phyloP scores from a whole-genome alignment of 2,113 vertebrate genomes.

The Opisthocomus hoazin region DNA sequence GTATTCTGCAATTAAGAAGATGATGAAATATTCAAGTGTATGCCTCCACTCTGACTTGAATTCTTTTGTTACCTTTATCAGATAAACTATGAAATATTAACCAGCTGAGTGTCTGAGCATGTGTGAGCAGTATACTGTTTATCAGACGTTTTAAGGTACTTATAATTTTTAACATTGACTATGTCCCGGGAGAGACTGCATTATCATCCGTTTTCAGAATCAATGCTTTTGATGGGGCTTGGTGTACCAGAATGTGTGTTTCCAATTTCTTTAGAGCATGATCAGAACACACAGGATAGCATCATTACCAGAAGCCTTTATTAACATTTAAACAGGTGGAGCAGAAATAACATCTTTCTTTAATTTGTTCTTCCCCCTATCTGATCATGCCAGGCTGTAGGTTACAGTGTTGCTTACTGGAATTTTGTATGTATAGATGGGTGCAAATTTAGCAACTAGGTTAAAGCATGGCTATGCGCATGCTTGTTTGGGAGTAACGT shows the following conservation, averaged over 20 bases:
- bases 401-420: neutral
- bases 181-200: neutral
- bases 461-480: neutral
- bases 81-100: slow-evolving; percentile 78
- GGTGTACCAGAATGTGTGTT: neutral
- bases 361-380: neutral
- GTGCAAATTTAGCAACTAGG: neutral
- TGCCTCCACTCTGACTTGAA: slow-evolving; percentile 66
- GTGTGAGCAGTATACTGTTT: slow-evolving; percentile 64
- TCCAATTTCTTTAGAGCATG: slow-evolving; percentile 5
- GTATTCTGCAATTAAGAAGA: slow-evolving; percentile 70
- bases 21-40: slow-evolving; percentile 76
- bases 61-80: slow-evolving; percentile 80
- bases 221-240: neutral
- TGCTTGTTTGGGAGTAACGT: neutral
- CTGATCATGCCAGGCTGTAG: neutral
- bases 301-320: neutral
- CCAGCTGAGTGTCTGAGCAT: slow-evolving; percentile 57
- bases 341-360: slow-evolving; percentile 25
- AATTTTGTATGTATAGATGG: neutral
- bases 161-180: slow-evolving; percentile 57
- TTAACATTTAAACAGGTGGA: slow-evolving; percentile 35
- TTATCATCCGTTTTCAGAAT: slow-evolving; percentile 12
- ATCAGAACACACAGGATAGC: slow-evolving; percentile 1
- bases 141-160: slow-evolving; percentile 55